Conservation (phyloP, 2,113 vertebrate genomes). For the Halcyon senegalensis region DNA sequence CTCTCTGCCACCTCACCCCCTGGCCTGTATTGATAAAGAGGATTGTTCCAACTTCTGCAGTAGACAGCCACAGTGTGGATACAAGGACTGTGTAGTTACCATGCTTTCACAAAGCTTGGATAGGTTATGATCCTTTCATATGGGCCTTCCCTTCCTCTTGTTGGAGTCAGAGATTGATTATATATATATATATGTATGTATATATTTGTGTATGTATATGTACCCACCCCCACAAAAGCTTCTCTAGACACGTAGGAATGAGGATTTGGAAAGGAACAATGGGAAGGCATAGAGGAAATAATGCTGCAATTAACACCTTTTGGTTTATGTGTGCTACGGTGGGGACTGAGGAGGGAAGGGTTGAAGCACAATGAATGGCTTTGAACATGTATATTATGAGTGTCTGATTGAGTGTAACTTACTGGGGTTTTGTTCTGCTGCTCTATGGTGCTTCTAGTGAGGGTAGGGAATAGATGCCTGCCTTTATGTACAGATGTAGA, state of each 20-base stretch:
- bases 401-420: neutral
- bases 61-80: neutral
- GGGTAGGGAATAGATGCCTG: neutral
- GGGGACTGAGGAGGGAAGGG: neutral
- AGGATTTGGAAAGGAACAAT: neutral
- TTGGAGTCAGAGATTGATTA: neutral
- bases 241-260: neutral
- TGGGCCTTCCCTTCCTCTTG: neutral
- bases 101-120: neutral
- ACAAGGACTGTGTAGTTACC: neutral
- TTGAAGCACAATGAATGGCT: neutral
- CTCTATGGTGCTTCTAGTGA: neutral
- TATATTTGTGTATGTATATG: no score
- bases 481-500: neutral
- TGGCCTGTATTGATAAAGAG: no score
- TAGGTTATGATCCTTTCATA: neutral
- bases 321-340: neutral
- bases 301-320: neutral
- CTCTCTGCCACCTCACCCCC: no score
- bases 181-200: neutral
- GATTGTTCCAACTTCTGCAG: neutral
- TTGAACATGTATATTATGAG: accelerated
- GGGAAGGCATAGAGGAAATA: neutral
- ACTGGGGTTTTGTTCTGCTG: neutral
- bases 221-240: neutral